Evolutionary conservation across 2,113 vertebrate genomes (phyloP).

Genomic region (Phyllostomus discolor): DNA sequence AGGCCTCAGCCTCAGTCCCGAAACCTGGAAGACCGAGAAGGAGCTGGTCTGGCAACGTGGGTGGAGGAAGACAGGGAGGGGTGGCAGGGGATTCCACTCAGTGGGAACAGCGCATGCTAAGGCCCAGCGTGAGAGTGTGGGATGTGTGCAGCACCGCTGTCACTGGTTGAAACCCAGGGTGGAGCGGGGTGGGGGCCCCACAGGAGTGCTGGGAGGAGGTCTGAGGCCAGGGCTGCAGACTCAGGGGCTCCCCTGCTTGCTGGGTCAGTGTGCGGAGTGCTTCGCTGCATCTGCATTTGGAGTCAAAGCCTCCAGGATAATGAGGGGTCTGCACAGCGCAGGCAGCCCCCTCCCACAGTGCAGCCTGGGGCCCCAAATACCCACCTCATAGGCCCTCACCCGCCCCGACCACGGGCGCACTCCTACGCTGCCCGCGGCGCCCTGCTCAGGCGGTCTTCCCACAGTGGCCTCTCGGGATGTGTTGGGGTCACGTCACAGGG

Average conservation of each 20-base stretch:
- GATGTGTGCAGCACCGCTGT: background rate
- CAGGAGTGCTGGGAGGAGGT: background rate
- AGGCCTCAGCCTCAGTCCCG: background rate
- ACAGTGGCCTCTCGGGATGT: accelerated
- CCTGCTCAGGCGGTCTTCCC: background rate
- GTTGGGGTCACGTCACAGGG: accelerated
- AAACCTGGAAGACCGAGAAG: background rate
- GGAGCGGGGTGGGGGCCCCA: too few relatives aligned
- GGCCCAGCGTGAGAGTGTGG: background rate
- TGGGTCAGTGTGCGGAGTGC: accelerated
- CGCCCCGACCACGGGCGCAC: accelerated
- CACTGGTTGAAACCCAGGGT: background rate
- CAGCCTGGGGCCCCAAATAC: background rate
- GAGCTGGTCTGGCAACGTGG: background rate
- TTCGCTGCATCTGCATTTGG: background rate
- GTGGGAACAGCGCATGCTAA: too few relatives aligned
- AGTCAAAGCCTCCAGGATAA: background rate
- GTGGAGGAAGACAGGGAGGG: background rate
- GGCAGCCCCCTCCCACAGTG: accelerated
- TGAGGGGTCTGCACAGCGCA: background rate
- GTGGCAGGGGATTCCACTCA: too few relatives aligned
- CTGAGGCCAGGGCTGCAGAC: too few relatives aligned
- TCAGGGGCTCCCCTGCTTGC: background rate
- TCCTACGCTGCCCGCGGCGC: background rate
- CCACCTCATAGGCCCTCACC: background rate